These are phyloP conservation scores for Taenioides sp. DNA, from an alignment of 2,797 vertebrate species.

Conservation along the genomic window DNA sequence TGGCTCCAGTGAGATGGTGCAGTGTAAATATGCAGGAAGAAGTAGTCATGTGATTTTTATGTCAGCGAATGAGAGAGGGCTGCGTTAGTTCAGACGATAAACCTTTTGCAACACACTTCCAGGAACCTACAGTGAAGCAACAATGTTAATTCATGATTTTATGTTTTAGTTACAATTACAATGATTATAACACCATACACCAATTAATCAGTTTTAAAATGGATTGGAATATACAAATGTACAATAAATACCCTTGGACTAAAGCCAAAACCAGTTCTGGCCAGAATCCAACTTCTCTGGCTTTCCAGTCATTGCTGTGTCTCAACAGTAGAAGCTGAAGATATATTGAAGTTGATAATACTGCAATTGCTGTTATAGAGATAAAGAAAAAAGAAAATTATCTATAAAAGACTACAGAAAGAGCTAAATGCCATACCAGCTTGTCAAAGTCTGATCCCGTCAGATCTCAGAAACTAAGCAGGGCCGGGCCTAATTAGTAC, in stretches of 20 bases:
- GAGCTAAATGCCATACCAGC: too few species aligned
- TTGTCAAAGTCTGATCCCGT: too few species aligned
- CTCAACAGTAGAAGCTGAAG: not conserved
- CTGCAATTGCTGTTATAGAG: too few species aligned
- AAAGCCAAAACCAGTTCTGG: not conserved
- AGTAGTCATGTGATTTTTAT: slow-evolving; percentile 4
- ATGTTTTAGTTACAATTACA: not conserved
- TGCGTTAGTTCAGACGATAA: not conserved
- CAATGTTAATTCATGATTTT: not conserved
- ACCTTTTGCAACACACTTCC: not conserved
- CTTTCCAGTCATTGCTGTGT: not conserved
- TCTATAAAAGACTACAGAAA: too few species aligned
- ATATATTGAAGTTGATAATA: too few species aligned
- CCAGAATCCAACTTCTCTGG: not conserved
- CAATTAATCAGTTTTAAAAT: not conserved
- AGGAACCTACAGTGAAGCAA: not conserved
- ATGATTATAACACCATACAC: not conserved
- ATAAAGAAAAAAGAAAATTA: too few species aligned
- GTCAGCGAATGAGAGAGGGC: not conserved
- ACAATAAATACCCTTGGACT: not conserved
- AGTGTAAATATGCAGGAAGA: slow-evolving; percentile 25
- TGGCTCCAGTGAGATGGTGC: slow-evolving; percentile 15
- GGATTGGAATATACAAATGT: too few species aligned
- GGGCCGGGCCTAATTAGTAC: too few species aligned
- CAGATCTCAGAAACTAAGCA: too few species aligned